Conservation (phyloP, 2,113 vertebrate genomes). For the Meriones unguiculatus region DNA sequence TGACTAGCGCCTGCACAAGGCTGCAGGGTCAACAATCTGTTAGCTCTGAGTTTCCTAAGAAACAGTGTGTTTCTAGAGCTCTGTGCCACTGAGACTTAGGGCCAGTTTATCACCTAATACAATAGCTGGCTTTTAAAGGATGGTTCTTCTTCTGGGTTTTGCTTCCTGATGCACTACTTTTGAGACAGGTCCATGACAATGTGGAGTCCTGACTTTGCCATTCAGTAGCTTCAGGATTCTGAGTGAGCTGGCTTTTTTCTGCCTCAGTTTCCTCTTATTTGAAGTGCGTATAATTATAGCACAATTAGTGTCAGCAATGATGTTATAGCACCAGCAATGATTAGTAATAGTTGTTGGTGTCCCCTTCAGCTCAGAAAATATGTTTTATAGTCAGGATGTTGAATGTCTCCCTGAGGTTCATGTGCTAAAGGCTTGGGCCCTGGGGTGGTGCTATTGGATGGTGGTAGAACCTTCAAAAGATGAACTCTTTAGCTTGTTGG, state of each 20-base stretch:
- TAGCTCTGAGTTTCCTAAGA: neutral
- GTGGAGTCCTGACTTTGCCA: neutral
- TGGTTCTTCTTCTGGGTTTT: neutral
- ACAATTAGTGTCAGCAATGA: neutral
- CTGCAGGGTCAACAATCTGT: neutral
- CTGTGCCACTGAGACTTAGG: neutral
- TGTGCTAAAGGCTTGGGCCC: neutral
- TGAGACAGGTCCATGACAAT: neutral
- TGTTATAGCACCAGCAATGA: neutral
- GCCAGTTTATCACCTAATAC: neutral
- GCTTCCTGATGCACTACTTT: neutral
- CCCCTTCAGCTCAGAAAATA: neutral
- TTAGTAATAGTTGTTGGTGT: neutral
- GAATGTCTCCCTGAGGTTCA: neutral
- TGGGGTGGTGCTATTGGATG: too few species aligned
- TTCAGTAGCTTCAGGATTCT: neutral
- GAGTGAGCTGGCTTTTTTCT: neutral
- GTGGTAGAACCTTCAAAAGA: neutral
- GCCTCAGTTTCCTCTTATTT: neutral
- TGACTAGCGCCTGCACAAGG: neutral
- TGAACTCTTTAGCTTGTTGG: neutral
- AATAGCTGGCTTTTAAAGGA: neutral
- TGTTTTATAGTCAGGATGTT: neutral
- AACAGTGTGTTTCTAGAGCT: neutral
- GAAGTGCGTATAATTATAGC: neutral